phyloP scores from a whole-genome alignment of 2,797 vertebrate species.

The Chiroxiphia lanceolata region DNA sequence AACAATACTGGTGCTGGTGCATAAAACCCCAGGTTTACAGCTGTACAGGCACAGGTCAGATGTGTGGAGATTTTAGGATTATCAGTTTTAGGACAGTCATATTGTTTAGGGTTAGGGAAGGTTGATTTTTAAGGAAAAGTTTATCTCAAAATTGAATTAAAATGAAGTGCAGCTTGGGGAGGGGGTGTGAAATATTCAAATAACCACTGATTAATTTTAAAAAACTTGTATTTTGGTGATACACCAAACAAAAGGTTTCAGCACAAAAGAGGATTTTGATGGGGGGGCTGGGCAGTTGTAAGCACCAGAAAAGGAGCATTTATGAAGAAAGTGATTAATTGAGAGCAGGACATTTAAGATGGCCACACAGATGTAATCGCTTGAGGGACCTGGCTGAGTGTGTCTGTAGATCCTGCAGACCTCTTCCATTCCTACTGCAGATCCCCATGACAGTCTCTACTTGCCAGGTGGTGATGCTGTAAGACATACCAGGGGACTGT shows the following conservation, averaged over 20 bases:
- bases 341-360: not conserved
- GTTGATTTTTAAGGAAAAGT: not conserved
- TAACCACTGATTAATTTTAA: not conserved
- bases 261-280: not conserved
- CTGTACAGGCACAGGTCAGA: not conserved
- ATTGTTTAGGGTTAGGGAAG: not conserved
- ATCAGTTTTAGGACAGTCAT: not conserved
- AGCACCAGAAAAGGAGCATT: not conserved
- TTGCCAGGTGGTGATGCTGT: not conserved
- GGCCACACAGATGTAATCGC: not conserved
- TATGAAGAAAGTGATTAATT: not conserved
- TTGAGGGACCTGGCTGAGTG: not conserved
- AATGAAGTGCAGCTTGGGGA: not conserved
- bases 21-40: not conserved
- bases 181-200: not conserved
- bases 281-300: not conserved
- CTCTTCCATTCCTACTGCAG: not conserved
- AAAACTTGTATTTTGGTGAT: not conserved
- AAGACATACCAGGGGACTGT: not conserved
- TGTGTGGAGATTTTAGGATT: not conserved
- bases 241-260: not conserved
- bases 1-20: not conserved
- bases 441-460: not conserved
- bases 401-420: not conserved
- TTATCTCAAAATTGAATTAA: not conserved